Conservation (phyloP, 2,888 invertebrate genomes). For the Gisinianus flammeolus region DNA sequence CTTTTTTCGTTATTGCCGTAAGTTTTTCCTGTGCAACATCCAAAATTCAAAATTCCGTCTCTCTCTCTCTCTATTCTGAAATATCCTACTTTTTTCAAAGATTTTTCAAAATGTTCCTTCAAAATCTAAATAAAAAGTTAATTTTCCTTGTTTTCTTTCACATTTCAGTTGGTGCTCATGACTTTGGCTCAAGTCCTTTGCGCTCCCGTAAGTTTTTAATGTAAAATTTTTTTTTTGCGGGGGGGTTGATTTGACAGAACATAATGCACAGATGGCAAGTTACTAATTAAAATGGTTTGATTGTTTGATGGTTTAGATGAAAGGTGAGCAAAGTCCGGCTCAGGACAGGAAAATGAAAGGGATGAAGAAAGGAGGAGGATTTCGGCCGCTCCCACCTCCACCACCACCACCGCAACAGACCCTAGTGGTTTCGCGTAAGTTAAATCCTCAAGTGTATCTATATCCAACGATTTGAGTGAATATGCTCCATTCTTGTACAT, state of each 20-base stretch:
- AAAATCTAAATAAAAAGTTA: neutral
- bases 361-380: conserved; percentile 1
- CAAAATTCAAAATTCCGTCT: neutral
- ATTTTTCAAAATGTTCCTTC: neutral
- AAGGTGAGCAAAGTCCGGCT: neutral
- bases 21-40: neutral
- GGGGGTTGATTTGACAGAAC: neutral
- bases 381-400: neutral
- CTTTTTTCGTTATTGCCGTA: neutral
- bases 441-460: no score
- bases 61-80: neutral
- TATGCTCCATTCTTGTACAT: no score
- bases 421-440: no score
- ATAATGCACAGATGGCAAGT: neutral
- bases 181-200: neutral
- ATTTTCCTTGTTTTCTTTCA: neutral
- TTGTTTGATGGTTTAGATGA: neutral
- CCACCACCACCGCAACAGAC: neutral
- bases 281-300: neutral
- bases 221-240: neutral
- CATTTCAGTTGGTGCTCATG: neutral
- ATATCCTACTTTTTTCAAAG: neutral
- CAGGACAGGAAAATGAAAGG: neutral
- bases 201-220: neutral
- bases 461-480: no score